Evolutionary conservation across 2,113 vertebrate species (phyloP), one percentile per base, ranked within the genome.

Genomic region (Dromaius novaehollandiae): DNA sequence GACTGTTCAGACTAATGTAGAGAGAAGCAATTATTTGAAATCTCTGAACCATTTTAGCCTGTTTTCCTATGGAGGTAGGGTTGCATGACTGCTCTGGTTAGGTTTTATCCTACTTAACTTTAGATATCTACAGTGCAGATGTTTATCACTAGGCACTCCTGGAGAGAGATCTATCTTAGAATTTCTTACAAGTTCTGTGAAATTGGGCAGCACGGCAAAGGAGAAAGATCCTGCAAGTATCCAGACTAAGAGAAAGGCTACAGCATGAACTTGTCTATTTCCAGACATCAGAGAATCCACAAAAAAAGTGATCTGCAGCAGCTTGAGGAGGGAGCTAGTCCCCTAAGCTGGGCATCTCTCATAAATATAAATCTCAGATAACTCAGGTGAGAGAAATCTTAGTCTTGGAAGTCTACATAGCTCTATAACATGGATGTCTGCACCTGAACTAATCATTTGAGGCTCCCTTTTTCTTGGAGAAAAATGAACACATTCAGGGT

Each of bases 11-110:
- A 56, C 61, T 82, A 94, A 91, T 15, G 32, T 25, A 82, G n/a
- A 13, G 9, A 87, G n/a, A 93, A 91, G 46, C 10, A 87, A 92
- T 91, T 91, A 89, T 76, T 87, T 92, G 78, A 64, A 89, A 71
- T 87, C 87, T 38, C 42, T 95, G 83, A 82, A 19, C 26, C 84
- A 26, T 89, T 86, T 86, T 74, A 89, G 11, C 46, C 36, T 91
- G 21, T 4, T 91, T 69, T 93, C 60, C 60, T 81, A 8, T 24
- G 16, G 13, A 90, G 77, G 36, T 26, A 87, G 26, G 64, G 64
- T 82, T 71, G 34, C 69, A 42, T 68, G 28, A 60, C 34, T 26
- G 42, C 19, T 42, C 21, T 84, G 34, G 12, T 38, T 89, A 16
- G 4, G 8, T 89, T 71, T 84, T 50, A 66, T 38, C 24, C 4